phyloP scores from a whole-genome alignment of 1,140 invertebrate species.

The Euglossa dilemma region DNA sequence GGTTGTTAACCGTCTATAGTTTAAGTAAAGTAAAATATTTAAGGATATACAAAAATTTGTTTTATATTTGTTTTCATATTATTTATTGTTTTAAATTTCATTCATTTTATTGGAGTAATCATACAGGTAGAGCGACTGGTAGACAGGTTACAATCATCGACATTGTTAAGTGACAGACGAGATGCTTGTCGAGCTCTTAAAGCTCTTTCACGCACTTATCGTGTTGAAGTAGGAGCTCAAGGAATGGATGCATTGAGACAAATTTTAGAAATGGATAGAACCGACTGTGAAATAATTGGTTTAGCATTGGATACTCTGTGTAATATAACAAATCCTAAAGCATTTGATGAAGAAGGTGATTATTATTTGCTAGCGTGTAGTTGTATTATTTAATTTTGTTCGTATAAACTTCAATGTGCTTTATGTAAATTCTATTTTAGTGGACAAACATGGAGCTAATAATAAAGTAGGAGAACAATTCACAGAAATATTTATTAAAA shows the following conservation, averaged over 20 bases:
- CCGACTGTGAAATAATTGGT: conserved; percentile 95
- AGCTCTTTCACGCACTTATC: conserved; percentile 95
- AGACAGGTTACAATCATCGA: conserved; percentile 95
- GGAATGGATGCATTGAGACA: conserved; percentile 94
- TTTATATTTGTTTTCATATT: background rate
- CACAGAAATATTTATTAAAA: conserved; percentile 99
- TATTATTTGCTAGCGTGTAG: conserved; percentile 36
- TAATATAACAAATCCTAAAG: conserved; percentile 93
- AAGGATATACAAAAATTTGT: background rate
- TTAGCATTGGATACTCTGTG: conserved; percentile 96
- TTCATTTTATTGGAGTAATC: background rate
- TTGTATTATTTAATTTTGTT: background rate
- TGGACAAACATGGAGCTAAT: conserved; percentile 79
- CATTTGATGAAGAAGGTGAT: conserved; percentile 91
- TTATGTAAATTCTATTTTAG: conserved; percentile 56
- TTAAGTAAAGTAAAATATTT: background rate
- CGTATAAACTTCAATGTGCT: background rate
- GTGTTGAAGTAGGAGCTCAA: conserved; percentile 97
- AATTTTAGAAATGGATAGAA: conserved; percentile 91
- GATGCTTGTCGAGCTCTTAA: conserved; percentile 98
- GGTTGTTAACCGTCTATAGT: background rate
- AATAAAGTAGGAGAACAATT: conserved; percentile 93
- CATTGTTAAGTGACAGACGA: conserved; percentile 95
- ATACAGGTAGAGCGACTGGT: conserved; percentile 94
- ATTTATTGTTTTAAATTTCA: background rate